Base-by-base conservation (phyloP, 1,140 invertebrate species). In the Lucilia sericata region DNA sequence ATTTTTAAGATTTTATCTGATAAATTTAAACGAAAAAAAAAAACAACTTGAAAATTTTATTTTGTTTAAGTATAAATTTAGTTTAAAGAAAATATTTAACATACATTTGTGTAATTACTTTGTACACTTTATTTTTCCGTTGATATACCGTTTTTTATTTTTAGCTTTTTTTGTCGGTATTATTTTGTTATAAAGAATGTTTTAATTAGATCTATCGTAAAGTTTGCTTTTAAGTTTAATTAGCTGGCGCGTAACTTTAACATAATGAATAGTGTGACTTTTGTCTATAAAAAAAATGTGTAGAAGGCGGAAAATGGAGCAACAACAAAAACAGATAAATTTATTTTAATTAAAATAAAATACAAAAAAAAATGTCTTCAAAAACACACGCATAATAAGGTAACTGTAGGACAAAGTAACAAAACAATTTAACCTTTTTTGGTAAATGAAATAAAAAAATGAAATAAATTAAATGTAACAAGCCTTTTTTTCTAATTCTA, bases 311-410 rank as follows among this genome's bases (percentile, higher is more conserved):
- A 70, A 60, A 70, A 21, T 70, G 65, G 8, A 25, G n/a, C 65
- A 19, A 21, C 10, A 70, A 70, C 13, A 70, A 70, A 70, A 21
- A 70, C 4, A 21, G n/a, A 70, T 70, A 70, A 70, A 70, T 70
- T 70, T 70, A 70, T 70, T 21, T n/a, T 70, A 70, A 70, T 70
- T 70, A 70, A 70, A 70, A 21, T 9, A 70, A 21, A 19, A 42
- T 14, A 12, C n/a, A 55, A 13, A 4, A 12, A 55, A 55, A 55
- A 12, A 12, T 17, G 51, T 12, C 9, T 14, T 49, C 9, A 1
- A 65, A 30, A 30, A 30, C 14, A 21, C n/a, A 70, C 65, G 65
- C 65, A 70, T 19, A 70, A 70, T 70, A 70, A 70, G 65, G 65
- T 70, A 7, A 21, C 5, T 25, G 1, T 30, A n/a, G 21, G 19